Percentiles rank a stretch among this genome's conserved stretches.
These are phyloP conservation scores for Conus ventricosus DNA, from an alignment of 1,140 invertebrate genomes.

Conservation along the genomic window DNA sequence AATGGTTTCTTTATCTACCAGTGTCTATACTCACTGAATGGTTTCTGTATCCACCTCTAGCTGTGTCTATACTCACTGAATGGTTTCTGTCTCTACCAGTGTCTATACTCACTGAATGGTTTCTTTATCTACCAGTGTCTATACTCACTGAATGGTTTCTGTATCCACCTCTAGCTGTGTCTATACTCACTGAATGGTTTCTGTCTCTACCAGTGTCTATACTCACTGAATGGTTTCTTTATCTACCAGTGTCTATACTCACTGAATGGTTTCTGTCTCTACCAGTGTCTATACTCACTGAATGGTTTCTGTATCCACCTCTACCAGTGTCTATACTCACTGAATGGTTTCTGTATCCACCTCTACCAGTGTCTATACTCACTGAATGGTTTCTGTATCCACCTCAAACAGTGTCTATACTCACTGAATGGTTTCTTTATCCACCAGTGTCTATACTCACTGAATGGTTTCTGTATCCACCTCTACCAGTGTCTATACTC, in stretches of 20 bases:
- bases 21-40: slow-evolving; percentile 74
- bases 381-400: no score
- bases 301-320: slow-evolving; percentile 72
- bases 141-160: slow-evolving; percentile 74
- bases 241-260: no score
- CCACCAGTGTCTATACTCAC: no score
- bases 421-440: slow-evolving; percentile 74
- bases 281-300: slow-evolving; percentile 44
- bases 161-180: no score
- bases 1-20: slow-evolving; percentile 80
- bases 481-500: background rate
- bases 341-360: slow-evolving; percentile 73
- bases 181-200: no score
- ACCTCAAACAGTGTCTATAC: background rate
- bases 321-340: slow-evolving; percentile 27
- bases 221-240: slow-evolving; percentile 74
- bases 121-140: slow-evolving; percentile 64
- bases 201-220: no score
- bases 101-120: slow-evolving; percentile 77
- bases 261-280: no score
- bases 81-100: slow-evolving; percentile 79
- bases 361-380: no score
- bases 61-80: slow-evolving; percentile 57
- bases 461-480: no score
- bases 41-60: slow-evolving; percentile 78